Base-by-base conservation (phyloP, 2,797 vertebrate genomes). In the Xerus rutilus region DNA sequence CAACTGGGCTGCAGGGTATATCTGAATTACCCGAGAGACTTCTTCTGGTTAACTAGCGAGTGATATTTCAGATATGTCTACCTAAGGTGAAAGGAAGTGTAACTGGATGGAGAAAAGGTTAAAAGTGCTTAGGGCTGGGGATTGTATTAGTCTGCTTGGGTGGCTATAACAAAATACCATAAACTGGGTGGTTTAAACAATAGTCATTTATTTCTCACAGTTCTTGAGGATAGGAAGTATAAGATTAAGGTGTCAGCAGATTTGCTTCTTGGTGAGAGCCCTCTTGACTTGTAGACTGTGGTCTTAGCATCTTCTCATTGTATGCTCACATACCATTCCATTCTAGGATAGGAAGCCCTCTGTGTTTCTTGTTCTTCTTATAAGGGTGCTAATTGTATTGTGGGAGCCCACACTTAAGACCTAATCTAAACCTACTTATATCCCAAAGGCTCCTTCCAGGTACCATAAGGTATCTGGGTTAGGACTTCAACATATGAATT, bases 51-150 rank as follows among this genome's bases (percentile, higher is more conserved):
- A 59, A 93, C 62, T 35, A 43, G 49, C 85, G 73, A n/a, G 73
- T 47, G 32, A n/a, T 93, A 32, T 83, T 89, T 92, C 47, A 45
- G 43, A 52, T 93, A 32, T 65, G 72, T 93, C 7, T 28, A 47
- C 35, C 17, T 70, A 21, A 79, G 72, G 73, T 82, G 32, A 69
- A 70, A 92, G 59, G 64, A 70, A 92, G 54, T 84, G 15, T 77
- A 90, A 39, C 12, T 92, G 59, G 78, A 35, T 91, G 23, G 74
- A 95, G 70, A 83, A 89, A 93, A 97, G 52, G 43, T 85, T 85
- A 25, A 92, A 93, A 88, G 23, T 83, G 43, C 54, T 79, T 76
- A 47, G 64, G 20, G 30, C 70, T 93, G 39, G 30, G 74, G 21
- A 23, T 30, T 91, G 6, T 87, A 30, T 76, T 95, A 32, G 23